Percentiles rank a stretch among this genome's conserved stretches.
phyloP scores from a whole-genome alignment of 92 coral and sea anemone genomes.

The Galaxea fascicularis region DNA sequence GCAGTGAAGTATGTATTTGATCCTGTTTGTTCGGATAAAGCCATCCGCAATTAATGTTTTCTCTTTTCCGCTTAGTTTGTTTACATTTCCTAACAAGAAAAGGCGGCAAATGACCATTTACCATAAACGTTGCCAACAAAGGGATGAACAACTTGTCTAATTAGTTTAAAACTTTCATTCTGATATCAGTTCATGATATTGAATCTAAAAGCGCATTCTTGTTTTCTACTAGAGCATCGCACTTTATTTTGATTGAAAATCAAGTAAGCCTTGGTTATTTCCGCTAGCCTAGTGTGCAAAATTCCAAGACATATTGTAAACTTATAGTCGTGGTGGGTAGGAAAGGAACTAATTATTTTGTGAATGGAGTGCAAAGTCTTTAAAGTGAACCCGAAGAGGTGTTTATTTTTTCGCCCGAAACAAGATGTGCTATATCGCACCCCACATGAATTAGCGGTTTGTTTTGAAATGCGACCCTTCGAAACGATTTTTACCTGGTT shows the following conservation, averaged over 20 bases:
- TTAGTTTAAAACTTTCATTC: not conserved
- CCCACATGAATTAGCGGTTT: not conserved
- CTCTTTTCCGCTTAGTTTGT: not conserved
- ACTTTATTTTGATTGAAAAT: slow-evolving; percentile 8
- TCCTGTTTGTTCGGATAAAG: not conserved
- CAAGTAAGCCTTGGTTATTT: not conserved
- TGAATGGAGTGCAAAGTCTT: no score
- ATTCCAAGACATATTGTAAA: no score
- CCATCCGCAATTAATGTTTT: slow-evolving; percentile 4
- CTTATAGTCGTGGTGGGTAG: no score
- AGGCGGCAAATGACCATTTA: no score
- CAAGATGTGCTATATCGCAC: not conserved
- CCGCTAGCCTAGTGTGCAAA: not conserved
- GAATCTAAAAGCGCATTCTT: no score
- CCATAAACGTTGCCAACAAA: no score
- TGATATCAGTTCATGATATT: not conserved
- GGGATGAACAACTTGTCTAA: not conserved
- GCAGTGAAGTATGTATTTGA: not conserved
- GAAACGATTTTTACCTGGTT: not conserved
- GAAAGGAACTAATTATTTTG: not conserved
- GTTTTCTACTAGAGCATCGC: not conserved
- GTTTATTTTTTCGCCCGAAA: no score
- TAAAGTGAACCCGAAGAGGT: no score
- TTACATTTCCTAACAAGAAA: not conserved
- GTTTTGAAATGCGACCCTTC: slow-evolving; percentile 29